Evolutionary conservation across 1,140 invertebrate genomes (phyloP).

Genomic region (Macrostomum lignano): DNA sequence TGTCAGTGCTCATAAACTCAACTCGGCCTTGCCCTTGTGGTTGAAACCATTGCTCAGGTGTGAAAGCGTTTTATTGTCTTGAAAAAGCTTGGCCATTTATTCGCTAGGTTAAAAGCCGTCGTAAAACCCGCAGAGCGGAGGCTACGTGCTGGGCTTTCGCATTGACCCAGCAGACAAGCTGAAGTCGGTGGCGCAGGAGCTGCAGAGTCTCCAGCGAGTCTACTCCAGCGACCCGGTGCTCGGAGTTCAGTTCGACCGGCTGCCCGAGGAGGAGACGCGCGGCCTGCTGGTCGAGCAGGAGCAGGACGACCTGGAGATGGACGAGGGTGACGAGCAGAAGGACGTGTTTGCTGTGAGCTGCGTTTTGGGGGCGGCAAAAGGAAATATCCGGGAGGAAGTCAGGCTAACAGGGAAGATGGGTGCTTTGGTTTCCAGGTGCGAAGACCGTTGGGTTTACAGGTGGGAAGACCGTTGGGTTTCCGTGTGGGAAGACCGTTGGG

Average conservation of each 20-base stretch:
- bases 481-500: too few species aligned
- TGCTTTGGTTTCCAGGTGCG: too few species aligned
- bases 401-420: too few species aligned
- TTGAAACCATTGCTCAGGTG: constrained; percentile 43
- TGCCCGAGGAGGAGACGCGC: neutral
- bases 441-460: too few species aligned
- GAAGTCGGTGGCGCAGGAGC: constrained; percentile 45
- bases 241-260: constrained; percentile 40
- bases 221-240: constrained; percentile 59
- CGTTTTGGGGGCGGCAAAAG: too few species aligned
- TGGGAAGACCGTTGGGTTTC: too few species aligned
- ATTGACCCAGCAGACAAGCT: constrained; percentile 62
- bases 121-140: constrained; percentile 44
- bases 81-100: too few species aligned
- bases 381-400: too few species aligned
- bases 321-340: constrained; percentile 37
- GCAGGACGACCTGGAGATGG: constrained; percentile 40
- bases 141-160: constrained; percentile 70
- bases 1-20: constrained; percentile 67
- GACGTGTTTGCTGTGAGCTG: constrained; percentile 38
- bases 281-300: constrained; percentile 28
- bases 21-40: constrained; percentile 70
- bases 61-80: constrained; percentile 1
- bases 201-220: constrained; percentile 46
- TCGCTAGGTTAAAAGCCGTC: too few species aligned